phyloP scores from a whole-genome alignment of 2,888 invertebrate species.

The Mesorhabditis belari region DNA sequence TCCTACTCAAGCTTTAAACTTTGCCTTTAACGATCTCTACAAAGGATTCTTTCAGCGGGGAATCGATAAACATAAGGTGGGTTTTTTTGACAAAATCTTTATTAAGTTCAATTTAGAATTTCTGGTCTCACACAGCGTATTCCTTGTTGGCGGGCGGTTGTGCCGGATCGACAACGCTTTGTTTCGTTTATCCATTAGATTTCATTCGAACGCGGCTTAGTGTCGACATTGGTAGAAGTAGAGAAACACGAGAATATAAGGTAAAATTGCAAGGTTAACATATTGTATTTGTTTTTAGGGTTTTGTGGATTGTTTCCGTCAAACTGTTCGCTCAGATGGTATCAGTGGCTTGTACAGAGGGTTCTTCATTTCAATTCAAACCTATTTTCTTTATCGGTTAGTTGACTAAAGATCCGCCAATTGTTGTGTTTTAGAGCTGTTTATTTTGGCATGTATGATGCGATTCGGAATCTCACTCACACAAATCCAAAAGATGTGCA shows the following conservation, averaged over 20 bases:
- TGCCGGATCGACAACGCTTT: conserved; percentile 35
- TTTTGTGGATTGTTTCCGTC: conserved; percentile 53
- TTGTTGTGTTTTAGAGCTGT: conserved; percentile 65
- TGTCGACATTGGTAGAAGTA: conserved; percentile 27
- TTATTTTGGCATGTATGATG: conserved; percentile 91
- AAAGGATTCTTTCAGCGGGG: conserved; percentile 24
- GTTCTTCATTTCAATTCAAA: conserved; percentile 83
- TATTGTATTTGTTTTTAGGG: conserved; percentile 12
- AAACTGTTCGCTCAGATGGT: conserved; percentile 74
- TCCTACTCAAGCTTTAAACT: conserved; percentile 37
- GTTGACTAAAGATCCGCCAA: not conserved
- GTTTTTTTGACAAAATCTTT: not conserved
- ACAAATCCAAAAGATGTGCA: conserved; percentile 71
- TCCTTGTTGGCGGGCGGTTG: conserved; percentile 30
- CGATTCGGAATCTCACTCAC: conserved; percentile 70
- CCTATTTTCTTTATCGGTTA: not conserved
- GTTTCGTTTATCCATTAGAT: conserved; percentile 37
- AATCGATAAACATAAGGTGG: conserved; percentile 19
- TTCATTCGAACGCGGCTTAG: conserved; percentile 32
- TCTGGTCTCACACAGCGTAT: conserved; percentile 21
- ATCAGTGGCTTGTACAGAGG: conserved; percentile 78
- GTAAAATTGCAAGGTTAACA: conserved; percentile 2
- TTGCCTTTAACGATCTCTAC: conserved; percentile 39
- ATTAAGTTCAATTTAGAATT: conserved; percentile 13
- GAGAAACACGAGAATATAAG: conserved; percentile 24